Conservation (phyloP, 2,113 vertebrate species). For the Atherinomorus stipes region DNA sequence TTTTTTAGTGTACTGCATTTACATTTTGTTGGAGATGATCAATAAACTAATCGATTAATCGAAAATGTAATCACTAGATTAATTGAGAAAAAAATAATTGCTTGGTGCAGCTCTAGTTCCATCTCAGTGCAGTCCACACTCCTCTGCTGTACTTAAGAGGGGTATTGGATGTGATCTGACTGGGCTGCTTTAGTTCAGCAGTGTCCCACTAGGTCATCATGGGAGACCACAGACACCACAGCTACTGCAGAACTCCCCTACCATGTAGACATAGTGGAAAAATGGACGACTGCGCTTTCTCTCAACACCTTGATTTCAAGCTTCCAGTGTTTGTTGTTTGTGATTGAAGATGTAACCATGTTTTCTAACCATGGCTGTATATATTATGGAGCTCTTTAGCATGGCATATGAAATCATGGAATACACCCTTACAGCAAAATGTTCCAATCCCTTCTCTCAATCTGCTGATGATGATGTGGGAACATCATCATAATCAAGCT, state of each 20-base stretch:
- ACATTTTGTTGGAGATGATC: too few species aligned
- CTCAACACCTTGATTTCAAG: slow-evolving; percentile 61
- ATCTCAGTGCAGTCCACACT: slow-evolving; percentile 5
- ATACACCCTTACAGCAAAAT: slow-evolving; percentile 63
- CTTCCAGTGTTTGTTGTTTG: slow-evolving; percentile 60
- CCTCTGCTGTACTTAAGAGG: slow-evolving; percentile 13
- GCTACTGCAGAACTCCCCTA: slow-evolving; percentile 53
- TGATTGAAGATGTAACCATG: slow-evolving; percentile 57
- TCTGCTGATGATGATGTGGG: slow-evolving; percentile 68
- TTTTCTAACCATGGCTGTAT: slow-evolving; percentile 56
- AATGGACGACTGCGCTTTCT: slow-evolving; percentile 38
- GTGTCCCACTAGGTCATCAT: slow-evolving; percentile 50
- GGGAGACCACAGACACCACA: slow-evolving; percentile 69
- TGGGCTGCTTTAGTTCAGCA: slow-evolving; percentile 46
- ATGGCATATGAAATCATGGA: slow-evolving; percentile 77
- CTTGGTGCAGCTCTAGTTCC: too few species aligned
- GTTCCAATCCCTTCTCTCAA: slow-evolving; percentile 70
- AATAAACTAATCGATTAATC: too few species aligned
- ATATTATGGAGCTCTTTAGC: slow-evolving; percentile 62
- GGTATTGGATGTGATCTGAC: slow-evolving; percentile 31
- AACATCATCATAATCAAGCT: slow-evolving; percentile 79
- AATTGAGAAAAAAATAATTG: too few species aligned
- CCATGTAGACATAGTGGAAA: slow-evolving; percentile 55
- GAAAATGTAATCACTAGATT: too few species aligned
- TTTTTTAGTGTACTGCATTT: too few species aligned